Conservation (phyloP, 30 jellyfish, hydroid and myxozoan species). For the Aurelia aurita region DNA sequence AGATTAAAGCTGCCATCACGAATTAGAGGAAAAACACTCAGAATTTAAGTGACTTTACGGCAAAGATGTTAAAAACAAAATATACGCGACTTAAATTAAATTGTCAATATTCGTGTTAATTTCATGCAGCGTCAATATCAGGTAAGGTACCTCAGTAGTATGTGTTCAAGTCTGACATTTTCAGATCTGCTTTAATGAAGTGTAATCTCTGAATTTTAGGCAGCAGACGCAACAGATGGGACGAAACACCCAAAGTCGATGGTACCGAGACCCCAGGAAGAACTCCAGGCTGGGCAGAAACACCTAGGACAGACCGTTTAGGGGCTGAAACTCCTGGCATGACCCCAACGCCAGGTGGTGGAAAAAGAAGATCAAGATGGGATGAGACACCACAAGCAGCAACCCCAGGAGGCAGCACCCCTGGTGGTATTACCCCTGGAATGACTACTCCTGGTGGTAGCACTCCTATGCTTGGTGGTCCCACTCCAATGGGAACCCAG, state of each 20-base stretch:
- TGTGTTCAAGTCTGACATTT: too few relatives aligned
- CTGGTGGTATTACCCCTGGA: constrained; percentile 88
- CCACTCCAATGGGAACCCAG: constrained; percentile 96
- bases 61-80: too few relatives aligned
- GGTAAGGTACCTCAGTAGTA: too few relatives aligned
- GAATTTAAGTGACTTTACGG: too few relatives aligned
- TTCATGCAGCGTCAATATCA: too few relatives aligned
- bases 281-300: constrained; percentile 99
- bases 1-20: too few relatives aligned
- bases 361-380: constrained; percentile 97
- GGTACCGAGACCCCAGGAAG: constrained; percentile 98
- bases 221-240: constrained; percentile 96
- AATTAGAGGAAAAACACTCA: too few relatives aligned
- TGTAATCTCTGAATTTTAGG: constrained; percentile 47
- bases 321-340: constrained; percentile 99
- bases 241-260: constrained; percentile 94
- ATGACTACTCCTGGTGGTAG: constrained; percentile 86
- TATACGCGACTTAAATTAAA: too few relatives aligned
- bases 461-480: constrained; percentile 86
- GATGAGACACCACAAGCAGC: constrained; percentile 99
- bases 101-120: too few relatives aligned
- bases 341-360: constrained; percentile 99
- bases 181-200: too few relatives aligned
- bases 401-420: constrained; percentile 93
- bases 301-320: constrained; percentile 96